Percentiles rank a stretch among this genome's conserved stretches.
These are phyloP conservation scores for Aleadryas rufinucha DNA, from an alignment of 2,113 vertebrate genomes.

Conservation along the genomic window DNA sequence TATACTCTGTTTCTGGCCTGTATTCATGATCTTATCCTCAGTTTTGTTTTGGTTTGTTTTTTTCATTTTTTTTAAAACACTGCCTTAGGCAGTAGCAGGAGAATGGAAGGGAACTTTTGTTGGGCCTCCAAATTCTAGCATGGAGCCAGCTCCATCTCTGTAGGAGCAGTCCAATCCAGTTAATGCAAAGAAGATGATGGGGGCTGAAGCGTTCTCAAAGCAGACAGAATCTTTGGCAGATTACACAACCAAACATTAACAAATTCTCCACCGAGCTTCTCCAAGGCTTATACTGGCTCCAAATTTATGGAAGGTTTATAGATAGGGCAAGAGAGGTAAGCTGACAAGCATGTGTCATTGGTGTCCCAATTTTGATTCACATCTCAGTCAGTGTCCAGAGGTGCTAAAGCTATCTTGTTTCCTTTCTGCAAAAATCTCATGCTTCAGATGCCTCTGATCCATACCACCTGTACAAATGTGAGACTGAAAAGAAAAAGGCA, in stretches of 20 bases:
- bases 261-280: neutral
- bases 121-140: neutral
- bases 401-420: neutral
- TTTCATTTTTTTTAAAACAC: neutral
- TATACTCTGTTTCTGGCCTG: neutral
- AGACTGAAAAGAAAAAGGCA: neutral
- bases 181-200: neutral
- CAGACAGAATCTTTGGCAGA: neutral
- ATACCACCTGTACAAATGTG: neutral
- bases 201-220: neutral
- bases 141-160: neutral
- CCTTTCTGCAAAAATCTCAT: neutral
- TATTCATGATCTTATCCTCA: neutral
- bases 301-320: neutral
- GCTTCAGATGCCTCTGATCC: neutral
- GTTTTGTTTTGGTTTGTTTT: neutral
- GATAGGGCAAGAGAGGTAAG: neutral
- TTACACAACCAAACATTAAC: neutral
- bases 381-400: neutral
- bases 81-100: neutral
- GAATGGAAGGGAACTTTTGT: neutral
- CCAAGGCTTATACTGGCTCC: neutral
- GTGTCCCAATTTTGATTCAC: neutral
- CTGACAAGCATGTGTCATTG: neutral
- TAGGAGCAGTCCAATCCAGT: neutral